Evolutionary conservation across 2,888 invertebrate genomes (phyloP).

Genomic region (Caenorhabditis zanzibari): DNA sequence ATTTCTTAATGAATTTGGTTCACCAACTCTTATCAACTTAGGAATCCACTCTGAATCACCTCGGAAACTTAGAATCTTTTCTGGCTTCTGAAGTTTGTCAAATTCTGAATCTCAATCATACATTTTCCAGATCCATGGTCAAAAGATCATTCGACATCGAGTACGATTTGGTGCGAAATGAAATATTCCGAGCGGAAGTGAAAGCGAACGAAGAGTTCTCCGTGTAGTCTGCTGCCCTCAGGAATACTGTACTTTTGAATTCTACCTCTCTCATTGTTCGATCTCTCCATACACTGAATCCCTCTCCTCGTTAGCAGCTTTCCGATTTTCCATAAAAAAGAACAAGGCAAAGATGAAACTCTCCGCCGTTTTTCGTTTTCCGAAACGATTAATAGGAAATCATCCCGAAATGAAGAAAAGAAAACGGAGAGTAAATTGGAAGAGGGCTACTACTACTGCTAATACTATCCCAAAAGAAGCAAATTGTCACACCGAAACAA

Average conservation of each 20-base stretch:
- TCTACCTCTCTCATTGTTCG: constrained; percentile 14
- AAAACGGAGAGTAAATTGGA: constrained; percentile 36
- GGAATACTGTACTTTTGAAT: neutral
- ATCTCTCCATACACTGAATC: neutral
- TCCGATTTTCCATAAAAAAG: neutral
- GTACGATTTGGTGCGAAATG: constrained; percentile 51
- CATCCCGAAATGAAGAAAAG: constrained; percentile 18
- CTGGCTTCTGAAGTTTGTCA: neutral
- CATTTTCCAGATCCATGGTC: constrained; percentile 46
- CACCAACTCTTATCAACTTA: constrained; percentile 33
- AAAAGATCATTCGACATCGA: constrained; percentile 54
- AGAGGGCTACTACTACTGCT: neutral
- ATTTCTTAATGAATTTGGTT: constrained; percentile 25
- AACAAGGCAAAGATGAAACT: neutral
- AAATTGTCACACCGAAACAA: constrained; percentile 44
- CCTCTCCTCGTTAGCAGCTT: constrained; percentile 16
- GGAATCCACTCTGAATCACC: constrained; percentile 11
- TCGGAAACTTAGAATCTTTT: neutral
- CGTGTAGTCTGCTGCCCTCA: neutral
- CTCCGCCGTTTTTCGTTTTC: neutral
- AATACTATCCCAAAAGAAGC: constrained; percentile 12
- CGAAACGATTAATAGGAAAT: constrained; percentile 46
- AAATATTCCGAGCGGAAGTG: constrained; percentile 46
- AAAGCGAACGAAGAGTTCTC: constrained; percentile 43
- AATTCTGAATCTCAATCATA: constrained; percentile 2